Conservation (phyloP, 2,797 vertebrate genomes). For the Carcharodon carcharias region DNA sequence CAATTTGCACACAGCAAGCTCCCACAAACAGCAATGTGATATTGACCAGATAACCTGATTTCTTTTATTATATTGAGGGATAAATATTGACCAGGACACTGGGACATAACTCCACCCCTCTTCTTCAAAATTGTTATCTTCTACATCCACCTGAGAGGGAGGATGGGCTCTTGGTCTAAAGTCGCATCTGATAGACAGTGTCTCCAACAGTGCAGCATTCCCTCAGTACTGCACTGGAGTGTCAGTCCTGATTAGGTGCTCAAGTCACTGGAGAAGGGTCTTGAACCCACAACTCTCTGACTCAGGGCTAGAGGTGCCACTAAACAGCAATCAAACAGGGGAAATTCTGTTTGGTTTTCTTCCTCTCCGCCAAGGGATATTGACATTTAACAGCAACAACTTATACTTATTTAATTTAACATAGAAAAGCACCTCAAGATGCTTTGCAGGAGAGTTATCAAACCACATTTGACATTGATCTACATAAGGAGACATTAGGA, state of each 20-base stretch:
- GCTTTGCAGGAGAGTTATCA: too few relatives aligned
- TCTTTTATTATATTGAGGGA: background rate
- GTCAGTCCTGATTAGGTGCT: too few relatives aligned
- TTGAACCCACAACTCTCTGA: background rate
- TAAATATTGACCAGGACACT: background rate
- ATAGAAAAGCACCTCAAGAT: too few relatives aligned
- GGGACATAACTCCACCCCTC: too few relatives aligned
- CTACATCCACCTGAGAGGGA: background rate
- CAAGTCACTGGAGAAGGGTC: too few relatives aligned
- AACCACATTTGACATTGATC: too few relatives aligned
- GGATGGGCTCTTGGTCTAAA: background rate
- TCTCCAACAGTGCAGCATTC: background rate
- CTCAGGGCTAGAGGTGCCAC: background rate
- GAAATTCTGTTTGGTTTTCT: background rate
- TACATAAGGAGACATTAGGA: too few relatives aligned
- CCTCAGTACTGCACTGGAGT: background rate
- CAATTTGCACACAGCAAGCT: background rate
- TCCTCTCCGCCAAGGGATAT: background rate
- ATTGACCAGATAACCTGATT: background rate
- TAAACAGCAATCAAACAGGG: too few relatives aligned
- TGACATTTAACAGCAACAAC: background rate
- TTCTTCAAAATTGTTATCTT: background rate
- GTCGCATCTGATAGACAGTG: background rate
- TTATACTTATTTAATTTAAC: too few relatives aligned
- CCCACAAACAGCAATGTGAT: background rate